A percentile compares a stretch with the other conserved stretches of the same genome.
phyloP scores from a whole-genome alignment of 2,888 invertebrate species.

The Exephanes ischioxanthus region DNA sequence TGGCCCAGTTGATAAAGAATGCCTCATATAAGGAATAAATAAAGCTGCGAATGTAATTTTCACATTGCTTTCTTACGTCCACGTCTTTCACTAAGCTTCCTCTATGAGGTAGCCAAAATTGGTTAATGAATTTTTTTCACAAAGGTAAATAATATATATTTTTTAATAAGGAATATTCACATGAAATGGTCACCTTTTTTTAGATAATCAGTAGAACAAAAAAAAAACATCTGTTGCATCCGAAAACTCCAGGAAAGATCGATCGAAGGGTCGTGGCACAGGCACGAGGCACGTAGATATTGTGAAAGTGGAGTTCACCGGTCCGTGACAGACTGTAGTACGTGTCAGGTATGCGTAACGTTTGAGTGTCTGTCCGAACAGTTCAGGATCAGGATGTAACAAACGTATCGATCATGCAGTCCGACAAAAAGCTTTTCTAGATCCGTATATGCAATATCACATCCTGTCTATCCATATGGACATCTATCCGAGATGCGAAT shows the following conservation, averaged over 20 bases:
- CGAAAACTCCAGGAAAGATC: slow-evolving; percentile 19
- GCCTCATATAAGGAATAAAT: no score
- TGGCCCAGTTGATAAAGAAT: no score
- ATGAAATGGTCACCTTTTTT: no score
- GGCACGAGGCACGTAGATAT: slow-evolving; percentile 40
- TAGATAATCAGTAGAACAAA: no score
- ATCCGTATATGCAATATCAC: neutral
- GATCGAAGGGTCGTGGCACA: slow-evolving; percentile 33
- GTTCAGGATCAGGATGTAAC: slow-evolving; percentile 45
- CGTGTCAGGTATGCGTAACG: slow-evolving; percentile 50
- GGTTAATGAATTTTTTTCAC: no score
- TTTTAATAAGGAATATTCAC: no score
- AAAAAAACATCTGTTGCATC: neutral
- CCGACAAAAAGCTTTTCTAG: neutral
- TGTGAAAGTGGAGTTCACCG: slow-evolving; percentile 58
- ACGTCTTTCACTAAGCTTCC: no score
- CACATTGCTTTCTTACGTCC: no score
- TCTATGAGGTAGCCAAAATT: no score
- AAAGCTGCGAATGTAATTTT: no score
- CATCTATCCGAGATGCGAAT: neutral
- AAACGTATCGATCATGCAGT: neutral
- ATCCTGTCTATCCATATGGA: neutral
- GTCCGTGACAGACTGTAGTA: slow-evolving; percentile 51
- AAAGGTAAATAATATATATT: no score
- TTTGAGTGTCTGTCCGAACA: slow-evolving; percentile 26